A percentile compares a stretch with the other conserved stretches of the same genome.
Evolutionary conservation across 2,888 invertebrate species (phyloP).

Genomic region (Smittia aterrima): DNA sequence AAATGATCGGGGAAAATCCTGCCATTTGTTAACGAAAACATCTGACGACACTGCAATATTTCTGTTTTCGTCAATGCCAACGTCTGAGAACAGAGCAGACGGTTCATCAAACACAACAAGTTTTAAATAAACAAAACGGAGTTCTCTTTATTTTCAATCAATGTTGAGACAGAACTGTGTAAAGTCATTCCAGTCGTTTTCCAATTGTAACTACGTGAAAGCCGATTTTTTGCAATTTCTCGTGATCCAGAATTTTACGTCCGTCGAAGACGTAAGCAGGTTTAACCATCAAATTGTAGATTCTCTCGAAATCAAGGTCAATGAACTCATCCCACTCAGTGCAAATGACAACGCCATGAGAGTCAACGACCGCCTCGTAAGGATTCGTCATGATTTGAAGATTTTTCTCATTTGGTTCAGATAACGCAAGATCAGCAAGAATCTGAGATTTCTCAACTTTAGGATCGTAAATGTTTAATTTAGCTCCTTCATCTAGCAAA

Average conservation of each 20-base stretch:
- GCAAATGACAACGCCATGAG: slow-evolving; percentile 93
- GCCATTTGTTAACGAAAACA: no score
- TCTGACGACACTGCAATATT: no score
- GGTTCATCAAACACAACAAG: no score
- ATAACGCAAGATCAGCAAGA: slow-evolving; percentile 74
- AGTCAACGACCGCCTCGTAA: slow-evolving; percentile 81
- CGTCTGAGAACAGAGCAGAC: no score
- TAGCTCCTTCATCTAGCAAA: slow-evolving; percentile 92
- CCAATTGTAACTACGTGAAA: slow-evolving; percentile 96
- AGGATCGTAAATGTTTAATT: slow-evolving; percentile 93
- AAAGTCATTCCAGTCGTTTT: slow-evolving; percentile 56
- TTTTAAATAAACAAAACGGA: no score
- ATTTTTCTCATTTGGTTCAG: slow-evolving; percentile 66
- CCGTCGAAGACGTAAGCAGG: slow-evolving; percentile 99
- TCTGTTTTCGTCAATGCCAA: no score
- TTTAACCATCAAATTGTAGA: slow-evolving; percentile 94
- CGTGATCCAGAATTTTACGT: slow-evolving; percentile 89
- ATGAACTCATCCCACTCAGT: slow-evolving; percentile 99
- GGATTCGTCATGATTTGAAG: slow-evolving; percentile 80
- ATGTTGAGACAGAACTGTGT: no score
- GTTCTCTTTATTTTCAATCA: no score
- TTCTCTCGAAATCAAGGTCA: slow-evolving; percentile 80
- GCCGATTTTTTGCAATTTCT: slow-evolving; percentile 75
- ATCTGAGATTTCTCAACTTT: slow-evolving; percentile 84
- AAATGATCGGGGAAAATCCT: no score